phyloP scores from a whole-genome alignment of 2,888 invertebrate species.

The Muscina levida region DNA sequence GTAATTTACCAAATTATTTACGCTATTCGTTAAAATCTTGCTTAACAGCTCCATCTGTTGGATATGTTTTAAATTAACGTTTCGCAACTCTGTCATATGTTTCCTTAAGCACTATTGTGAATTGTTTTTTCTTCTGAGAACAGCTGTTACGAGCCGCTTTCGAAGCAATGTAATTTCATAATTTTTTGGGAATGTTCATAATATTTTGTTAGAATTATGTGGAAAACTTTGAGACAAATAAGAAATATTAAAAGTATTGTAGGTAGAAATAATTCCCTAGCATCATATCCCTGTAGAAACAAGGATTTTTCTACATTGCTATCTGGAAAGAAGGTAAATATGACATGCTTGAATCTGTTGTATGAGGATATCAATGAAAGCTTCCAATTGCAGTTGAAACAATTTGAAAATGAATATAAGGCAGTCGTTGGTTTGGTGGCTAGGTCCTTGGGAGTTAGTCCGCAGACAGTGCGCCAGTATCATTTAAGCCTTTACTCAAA shows the following conservation, averaged over 20 bases:
- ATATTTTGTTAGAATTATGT: slow-evolving; percentile 47
- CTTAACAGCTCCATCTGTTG: no score
- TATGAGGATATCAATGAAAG: not conserved
- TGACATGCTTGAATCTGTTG: not conserved
- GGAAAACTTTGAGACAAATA: slow-evolving; percentile 51
- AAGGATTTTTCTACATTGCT: slow-evolving; percentile 53
- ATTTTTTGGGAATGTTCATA: no score
- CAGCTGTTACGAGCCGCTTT: no score
- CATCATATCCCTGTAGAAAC: slow-evolving; percentile 33
- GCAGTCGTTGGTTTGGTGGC: slow-evolving; percentile 74
- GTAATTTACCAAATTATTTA: no score
- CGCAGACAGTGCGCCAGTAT: slow-evolving; percentile 71
- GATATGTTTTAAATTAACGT: no score
- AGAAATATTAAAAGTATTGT: slow-evolving; percentile 38
- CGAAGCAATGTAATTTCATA: no score
- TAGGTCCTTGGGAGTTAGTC: slow-evolving; percentile 73
- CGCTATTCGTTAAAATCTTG: no score
- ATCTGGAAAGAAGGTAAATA: slow-evolving; percentile 70
- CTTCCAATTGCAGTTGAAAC: slow-evolving; percentile 69
- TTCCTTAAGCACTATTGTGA: no score
- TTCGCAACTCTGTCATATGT: no score
- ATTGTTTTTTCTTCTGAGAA: no score
- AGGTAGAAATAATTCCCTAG: slow-evolving; percentile 42
- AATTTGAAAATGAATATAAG: slow-evolving; percentile 75
- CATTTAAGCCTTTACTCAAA: slow-evolving; percentile 66